Base-by-base conservation (phyloP, 2,113 vertebrate species). In the Rhinoderma darwinii region DNA sequence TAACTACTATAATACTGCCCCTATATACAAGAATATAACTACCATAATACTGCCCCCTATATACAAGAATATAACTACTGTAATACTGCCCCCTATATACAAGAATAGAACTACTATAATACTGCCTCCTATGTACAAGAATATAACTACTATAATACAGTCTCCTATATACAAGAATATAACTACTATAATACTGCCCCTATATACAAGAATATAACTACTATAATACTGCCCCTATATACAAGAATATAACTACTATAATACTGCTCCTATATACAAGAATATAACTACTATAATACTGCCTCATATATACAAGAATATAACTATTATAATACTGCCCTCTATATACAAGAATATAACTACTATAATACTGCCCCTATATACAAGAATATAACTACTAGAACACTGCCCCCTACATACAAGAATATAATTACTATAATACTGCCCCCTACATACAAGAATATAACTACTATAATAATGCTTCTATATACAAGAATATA, bases 271-370 rank as follows among this genome's bases (percentile, higher is more conserved):
- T 59, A 59, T 59, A 27, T 63, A 63, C n/a, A 30, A 63, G 56
- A 61, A 61, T 61, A 61, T 61, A 61, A 61, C 56, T 61, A 61
- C 56, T 61, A 61, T 61, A 61, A 61, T 61, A 61, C 56, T 61
- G 56, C n/a, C 11, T n/a, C 56, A 4, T 61, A 61, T 61, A n/a
- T 61, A 61, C 56, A 61, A 61, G 61, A 63, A 30, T 63, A 63
- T 63, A 63, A 63, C 27, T 30, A 35, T 25, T 61, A 61, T 61
- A 61, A 61, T 61, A 61, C 56, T 61, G 56, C 56, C 11, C 56
- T n/a, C 56, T 61, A n/a, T 61, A 0, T 54, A 1, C 20, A 54
- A 54, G 7, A 54, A 54, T 5, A 5, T 54, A 54, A 22, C 51
- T 54, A n/a, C n/a, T n/a, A n/a, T n/a, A n/a, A n/a, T n/a, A n/a